Base-by-base conservation (phyloP, 2,888 invertebrate species). In the Pseudococcus longispinus region DNA sequence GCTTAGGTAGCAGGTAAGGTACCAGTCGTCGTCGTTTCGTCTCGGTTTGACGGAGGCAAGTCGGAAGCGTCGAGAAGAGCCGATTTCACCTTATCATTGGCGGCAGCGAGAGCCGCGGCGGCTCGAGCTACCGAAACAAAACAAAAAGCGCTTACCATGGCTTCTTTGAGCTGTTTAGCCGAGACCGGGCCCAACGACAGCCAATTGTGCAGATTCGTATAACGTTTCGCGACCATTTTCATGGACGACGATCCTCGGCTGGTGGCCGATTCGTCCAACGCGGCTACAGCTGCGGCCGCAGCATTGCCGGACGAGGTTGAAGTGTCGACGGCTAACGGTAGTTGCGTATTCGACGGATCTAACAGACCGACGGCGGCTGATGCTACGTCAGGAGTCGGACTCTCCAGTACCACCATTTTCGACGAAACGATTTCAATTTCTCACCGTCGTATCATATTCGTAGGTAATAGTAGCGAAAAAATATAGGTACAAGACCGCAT, bases 171-270 rank as follows among this genome's bases (percentile, higher is more conserved):
- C 88, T 90, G 90, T 89, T 91, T 91, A 88, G 90, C 90, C 87
- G 90, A 90, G 88, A 91, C 90, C 89, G 96, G 96, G 37, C 87
- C 87, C 15, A 87, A 23, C 90, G 96, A 95, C 90, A 96, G 92
- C 96, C 96, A 96, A 92, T 96, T 96, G 91, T 97, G 97, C 91
- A 96, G 93, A 92, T 95, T 96, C 91, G 96, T 95, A 92, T 95
- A 96, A 90, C 96, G 93, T 92, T 96, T 96, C 90, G 96, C 96
- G 92, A 96, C 93, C 93, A 96, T 94, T 94, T 97, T 97, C 91
- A 96, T 93, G 51, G 51, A 51, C 89, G 96, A 95, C 85, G 88
- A 87, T 82, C 87, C 88, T 85, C 88, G 88, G 77, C 88, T 88
- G 89, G 90, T 89, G 88, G 89, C 91, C 91, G 88, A 89, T 88